Evolutionary conservation across 2,113 vertebrate genomes (phyloP), one percentile per base, ranked within the genome.

Genomic region (Aix galericulata): DNA sequence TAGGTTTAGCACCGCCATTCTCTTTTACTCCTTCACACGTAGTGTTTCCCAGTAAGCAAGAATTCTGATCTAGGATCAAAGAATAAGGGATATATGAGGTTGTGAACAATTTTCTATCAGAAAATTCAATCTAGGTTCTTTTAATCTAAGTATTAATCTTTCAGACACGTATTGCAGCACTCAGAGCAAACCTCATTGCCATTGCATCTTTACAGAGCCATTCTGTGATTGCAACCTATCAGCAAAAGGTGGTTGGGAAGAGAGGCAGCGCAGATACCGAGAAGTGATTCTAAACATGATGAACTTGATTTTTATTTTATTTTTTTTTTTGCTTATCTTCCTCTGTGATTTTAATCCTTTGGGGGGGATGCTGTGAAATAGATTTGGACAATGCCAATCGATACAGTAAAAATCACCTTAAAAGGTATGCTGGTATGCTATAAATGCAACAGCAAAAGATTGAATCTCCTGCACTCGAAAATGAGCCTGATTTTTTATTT

Each of bases 81-180:
- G 91, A 95, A 77, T 86, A 92, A 95, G 72, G 6, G 27, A 48
- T 50, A 74, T 25, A 17, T 86, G 83, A 95, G 79, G 81, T 97
- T 93, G 94, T 81, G 91, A 96, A 96, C 73, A 95, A 90, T 97
- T 97, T 97, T 97, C 90, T 94, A 74, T 95, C 82, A 69, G 79
- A 96, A 98, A 97, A 97, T 97, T 97, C 85, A 89, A 77, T 97
- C 95, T 95, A 84, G 34, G 31, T 81, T 97, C 88, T 96, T 96
- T 96, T 97, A 97, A 97, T 97, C 95, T 96, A 91, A 96, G 92
- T 75, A 94, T 97, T 96, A 96, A 97, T 98, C 97, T 97, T 97
- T 97, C 89, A 96, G 96, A 95, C 82, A 91, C 62, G 60, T 79
- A 96, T 89, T 93, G 95, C 81, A 93, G 83, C 97, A 78, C 52